Conservation (phyloP, 1,140 invertebrate species). For the Lasaia peninsularis region DNA sequence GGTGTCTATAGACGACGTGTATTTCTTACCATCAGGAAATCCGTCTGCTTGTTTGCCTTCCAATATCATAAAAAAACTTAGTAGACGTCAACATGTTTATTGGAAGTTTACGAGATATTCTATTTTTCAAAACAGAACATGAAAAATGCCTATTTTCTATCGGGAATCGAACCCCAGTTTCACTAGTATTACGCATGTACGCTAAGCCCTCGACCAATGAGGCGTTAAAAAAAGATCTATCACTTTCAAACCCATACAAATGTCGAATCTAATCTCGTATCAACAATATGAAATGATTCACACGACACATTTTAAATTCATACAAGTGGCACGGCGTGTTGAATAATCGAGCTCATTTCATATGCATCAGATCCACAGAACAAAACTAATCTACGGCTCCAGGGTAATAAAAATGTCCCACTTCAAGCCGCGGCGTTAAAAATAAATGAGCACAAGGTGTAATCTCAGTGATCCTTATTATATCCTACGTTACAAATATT, state of each 20-base stretch:
- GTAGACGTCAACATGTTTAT: too few species aligned
- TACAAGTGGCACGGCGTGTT: conserved; percentile 55
- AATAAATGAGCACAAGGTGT: conserved; percentile 73
- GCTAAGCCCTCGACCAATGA: too few species aligned
- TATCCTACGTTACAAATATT: conserved; percentile 23
- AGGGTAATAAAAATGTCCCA: conserved; percentile 73
- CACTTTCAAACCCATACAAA: conserved; percentile 12
- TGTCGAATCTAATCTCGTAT: conserved; percentile 4
- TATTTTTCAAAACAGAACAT: too few species aligned
- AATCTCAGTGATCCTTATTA: conserved; percentile 70
- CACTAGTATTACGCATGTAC: too few species aligned
- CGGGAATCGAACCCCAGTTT: too few species aligned
- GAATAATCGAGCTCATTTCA: conserved; percentile 73
- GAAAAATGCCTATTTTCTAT: too few species aligned
- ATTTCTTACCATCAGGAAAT: too few species aligned
- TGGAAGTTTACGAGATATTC: too few species aligned
- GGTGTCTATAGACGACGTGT: too few species aligned
- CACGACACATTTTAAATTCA: conserved; percentile 55
- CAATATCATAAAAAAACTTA: too few species aligned
- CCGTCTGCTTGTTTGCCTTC: too few species aligned
- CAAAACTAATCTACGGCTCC: conserved; percentile 71
- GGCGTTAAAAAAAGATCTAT: too few species aligned
- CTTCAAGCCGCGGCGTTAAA: conserved; percentile 59
- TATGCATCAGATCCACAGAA: conserved; percentile 75
- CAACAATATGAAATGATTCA: conserved; percentile 16